Conservation (phyloP, 2,888 invertebrate genomes). For the Erebia ligea region DNA sequence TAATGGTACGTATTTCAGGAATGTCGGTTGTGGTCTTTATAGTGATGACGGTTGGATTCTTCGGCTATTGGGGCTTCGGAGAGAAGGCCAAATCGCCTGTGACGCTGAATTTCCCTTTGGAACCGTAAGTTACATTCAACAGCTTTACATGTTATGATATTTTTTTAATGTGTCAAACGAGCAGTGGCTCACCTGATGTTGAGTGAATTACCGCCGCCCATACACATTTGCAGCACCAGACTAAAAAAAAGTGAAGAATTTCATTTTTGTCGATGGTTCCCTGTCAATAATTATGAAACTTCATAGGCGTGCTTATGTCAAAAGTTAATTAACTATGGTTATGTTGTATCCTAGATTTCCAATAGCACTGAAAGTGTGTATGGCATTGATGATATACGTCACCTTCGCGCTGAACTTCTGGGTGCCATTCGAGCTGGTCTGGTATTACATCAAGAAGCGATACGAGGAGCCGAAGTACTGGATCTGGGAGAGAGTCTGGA, state of each 20-base stretch:
- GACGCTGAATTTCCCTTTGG: slow-evolving; percentile 57
- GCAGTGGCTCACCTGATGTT: too few species aligned
- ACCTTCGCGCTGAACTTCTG: slow-evolving; percentile 59
- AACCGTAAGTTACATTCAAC: slow-evolving; percentile 39
- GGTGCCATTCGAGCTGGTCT: slow-evolving; percentile 58
- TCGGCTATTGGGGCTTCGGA: slow-evolving; percentile 61
- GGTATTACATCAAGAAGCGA: slow-evolving; percentile 52
- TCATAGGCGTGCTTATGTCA: too few species aligned
- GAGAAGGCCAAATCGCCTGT: slow-evolving; percentile 52
- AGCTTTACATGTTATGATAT: too few species aligned
- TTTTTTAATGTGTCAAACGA: too few species aligned
- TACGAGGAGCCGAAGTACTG: slow-evolving; percentile 48
- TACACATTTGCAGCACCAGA: too few species aligned
- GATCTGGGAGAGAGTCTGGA: slow-evolving; percentile 61
- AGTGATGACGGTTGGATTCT: slow-evolving; percentile 54
- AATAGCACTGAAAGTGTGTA: slow-evolving; percentile 51
- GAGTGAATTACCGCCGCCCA: too few species aligned
- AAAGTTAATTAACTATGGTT: not conserved
- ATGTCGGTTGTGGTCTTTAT: slow-evolving; percentile 50
- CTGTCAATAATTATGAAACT: too few species aligned
- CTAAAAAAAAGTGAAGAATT: too few species aligned
- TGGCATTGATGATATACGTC: slow-evolving; percentile 54
- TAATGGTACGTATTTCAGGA: slow-evolving; percentile 44
- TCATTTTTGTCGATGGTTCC: too few species aligned
- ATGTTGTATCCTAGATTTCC: slow-evolving; percentile 51